Percentiles rank a stretch among this genome's conserved stretches.
These are phyloP conservation scores for Anastatus disparis DNA, from an alignment of 1,140 invertebrate genomes.

Conservation along the genomic window DNA sequence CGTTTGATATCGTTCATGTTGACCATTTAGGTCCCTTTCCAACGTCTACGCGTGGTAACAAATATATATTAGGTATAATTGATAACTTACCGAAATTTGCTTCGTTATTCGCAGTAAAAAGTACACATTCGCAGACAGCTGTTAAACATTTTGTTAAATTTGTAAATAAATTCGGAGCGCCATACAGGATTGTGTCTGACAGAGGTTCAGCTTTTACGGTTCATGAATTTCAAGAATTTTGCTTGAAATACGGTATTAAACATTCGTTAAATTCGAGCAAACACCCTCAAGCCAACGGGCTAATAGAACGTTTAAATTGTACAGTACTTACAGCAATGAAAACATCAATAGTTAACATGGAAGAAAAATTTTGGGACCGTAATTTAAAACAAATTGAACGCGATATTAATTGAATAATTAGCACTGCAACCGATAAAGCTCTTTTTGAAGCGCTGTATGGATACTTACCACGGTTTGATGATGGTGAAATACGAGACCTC, in stretches of 20 bases:
- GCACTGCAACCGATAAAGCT: conserved; percentile 33
- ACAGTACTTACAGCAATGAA: conserved; percentile 20
- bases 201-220: conserved; percentile 31
- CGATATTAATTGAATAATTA: conserved; percentile 21
- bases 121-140: no score
- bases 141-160: conserved; percentile 10
- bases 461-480: conserved; percentile 33
- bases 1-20: conserved; percentile 32
- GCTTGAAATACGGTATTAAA: conserved; percentile 43
- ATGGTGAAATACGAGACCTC: neutral
- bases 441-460: no score
- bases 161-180: conserved; percentile 14
- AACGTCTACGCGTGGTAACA: neutral
- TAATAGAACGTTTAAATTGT: no score
- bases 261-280: conserved; percentile 47
- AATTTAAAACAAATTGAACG: conserved; percentile 14
- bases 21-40: conserved; percentile 39
- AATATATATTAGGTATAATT: no score
- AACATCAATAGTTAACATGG: neutral
- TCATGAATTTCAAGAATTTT: conserved; percentile 30
- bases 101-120: neutral
- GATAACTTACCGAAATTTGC: conserved; percentile 34
- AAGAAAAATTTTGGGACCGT: conserved; percentile 7
- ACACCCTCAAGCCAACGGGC: conserved; percentile 48
- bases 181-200: no score